Evolutionary conservation across 2,113 vertebrate species (phyloP).

Genomic region (Siniperca chuatsi): DNA sequence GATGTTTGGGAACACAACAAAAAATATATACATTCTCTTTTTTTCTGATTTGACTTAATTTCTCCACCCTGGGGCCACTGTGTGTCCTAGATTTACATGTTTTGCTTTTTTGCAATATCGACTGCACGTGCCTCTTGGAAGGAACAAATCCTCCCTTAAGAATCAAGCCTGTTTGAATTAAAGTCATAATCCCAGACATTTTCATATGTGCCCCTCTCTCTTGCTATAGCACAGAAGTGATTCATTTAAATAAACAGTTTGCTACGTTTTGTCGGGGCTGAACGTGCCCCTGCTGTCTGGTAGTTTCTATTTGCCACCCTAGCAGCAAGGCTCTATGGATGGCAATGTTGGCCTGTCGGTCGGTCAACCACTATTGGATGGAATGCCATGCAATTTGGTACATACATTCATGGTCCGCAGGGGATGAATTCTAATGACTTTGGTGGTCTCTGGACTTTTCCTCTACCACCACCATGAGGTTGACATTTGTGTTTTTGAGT

Average conservation of each 20-base stretch:
- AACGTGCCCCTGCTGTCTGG: not conserved
- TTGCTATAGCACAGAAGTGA: not conserved
- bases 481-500: not conserved
- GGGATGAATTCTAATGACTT: not conserved
- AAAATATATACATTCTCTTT: slow-evolving; percentile 3
- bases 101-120: slow-evolving; percentile 38
- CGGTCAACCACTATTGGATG: not conserved
- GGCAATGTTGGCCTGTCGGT: too few relatives aligned
- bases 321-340: too few relatives aligned
- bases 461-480: not conserved
- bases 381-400: not conserved
- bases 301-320: not conserved
- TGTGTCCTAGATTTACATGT: slow-evolving; percentile 56
- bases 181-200: slow-evolving; percentile 35
- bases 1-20: slow-evolving; percentile 41
- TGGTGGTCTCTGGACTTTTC: not conserved
- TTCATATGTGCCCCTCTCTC: slow-evolving; percentile 14
- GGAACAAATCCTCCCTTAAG: slow-evolving; percentile 42
- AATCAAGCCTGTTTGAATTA: slow-evolving; percentile 49
- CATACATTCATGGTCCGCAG: not conserved
- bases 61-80: slow-evolving; percentile 20
- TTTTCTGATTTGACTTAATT: slow-evolving; percentile 51
- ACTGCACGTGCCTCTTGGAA: slow-evolving; percentile 35
- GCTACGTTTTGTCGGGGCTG: too few relatives aligned
- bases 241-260: not conserved